Evolutionary conservation across 2,113 vertebrate genomes (phyloP).

Genomic region (Pelobates fuscus): DNA sequence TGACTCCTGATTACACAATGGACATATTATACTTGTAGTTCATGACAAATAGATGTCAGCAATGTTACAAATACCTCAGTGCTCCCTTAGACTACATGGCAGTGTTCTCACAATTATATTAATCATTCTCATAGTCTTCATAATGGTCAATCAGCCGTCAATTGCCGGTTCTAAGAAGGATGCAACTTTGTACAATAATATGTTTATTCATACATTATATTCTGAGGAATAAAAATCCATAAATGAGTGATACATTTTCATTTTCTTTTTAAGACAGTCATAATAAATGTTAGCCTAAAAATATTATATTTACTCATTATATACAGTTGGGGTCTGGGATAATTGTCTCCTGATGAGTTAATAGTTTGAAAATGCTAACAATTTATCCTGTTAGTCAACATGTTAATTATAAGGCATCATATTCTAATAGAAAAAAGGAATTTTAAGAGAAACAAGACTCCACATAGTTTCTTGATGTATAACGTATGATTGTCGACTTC

Average conservation of each 20-base stretch:
- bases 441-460: too few species aligned
- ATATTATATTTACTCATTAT: too few species aligned
- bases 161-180: not conserved
- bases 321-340: too few species aligned
- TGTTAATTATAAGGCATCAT: too few species aligned
- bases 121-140: not conserved
- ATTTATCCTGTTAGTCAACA: too few species aligned
- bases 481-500: too few species aligned
- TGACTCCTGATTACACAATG: slow-evolving; percentile 14
- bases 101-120: not conserved
- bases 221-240: not conserved
- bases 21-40: slow-evolving; percentile 6
- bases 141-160: not conserved
- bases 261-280: too few species aligned
- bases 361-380: too few species aligned
- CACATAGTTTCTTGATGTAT: too few species aligned
- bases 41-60: slow-evolving; percentile 1
- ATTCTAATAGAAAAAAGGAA: too few species aligned
- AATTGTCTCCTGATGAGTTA: too few species aligned
- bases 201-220: not conserved
- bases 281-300: too few species aligned
- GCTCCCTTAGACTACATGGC: not conserved
- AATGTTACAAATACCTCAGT: slow-evolving; percentile 18
- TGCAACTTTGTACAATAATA: not conserved
- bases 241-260: not conserved